Percentiles rank a stretch among this genome's conserved stretches.
Conservation (phyloP, 2,797 vertebrate species). For the Tadarida brasiliensis region DNA sequence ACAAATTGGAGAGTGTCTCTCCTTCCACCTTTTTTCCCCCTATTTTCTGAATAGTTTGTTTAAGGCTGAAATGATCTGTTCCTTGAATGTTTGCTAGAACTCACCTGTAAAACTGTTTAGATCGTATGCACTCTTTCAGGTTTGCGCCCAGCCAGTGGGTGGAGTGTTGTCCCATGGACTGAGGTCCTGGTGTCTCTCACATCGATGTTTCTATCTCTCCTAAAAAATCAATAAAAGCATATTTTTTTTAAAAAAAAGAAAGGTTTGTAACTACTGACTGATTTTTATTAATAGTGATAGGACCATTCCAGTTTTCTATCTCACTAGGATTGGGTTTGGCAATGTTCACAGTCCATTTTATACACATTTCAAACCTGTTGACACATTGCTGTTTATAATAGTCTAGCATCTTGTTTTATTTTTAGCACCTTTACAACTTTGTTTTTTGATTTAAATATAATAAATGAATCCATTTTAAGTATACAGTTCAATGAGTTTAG, state of each 20-base stretch:
- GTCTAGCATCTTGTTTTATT: neutral
- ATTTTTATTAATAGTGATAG: neutral
- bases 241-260: neutral
- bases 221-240: too few species aligned
- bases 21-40: rapidly evolving
- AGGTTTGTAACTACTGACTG: neutral
- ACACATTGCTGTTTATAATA: neutral
- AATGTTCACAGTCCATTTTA: constrained; percentile 11
- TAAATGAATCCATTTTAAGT: neutral
- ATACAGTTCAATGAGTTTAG: neutral
- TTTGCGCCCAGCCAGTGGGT: too few species aligned
- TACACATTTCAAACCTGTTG: neutral
- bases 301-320: neutral
- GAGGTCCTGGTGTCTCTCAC: too few species aligned
- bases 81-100: neutral
- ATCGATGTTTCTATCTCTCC: too few species aligned
- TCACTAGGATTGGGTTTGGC: neutral
- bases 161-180: too few species aligned
- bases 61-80: neutral
- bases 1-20: neutral
- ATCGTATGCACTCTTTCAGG: neutral
- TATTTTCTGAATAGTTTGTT: neutral
- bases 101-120: neutral
- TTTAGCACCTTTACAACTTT: neutral
- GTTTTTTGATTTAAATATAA: neutral